Percentiles rank a stretch among this genome's conserved stretches.
Conservation (phyloP, 2,797 vertebrate genomes). For the Poecilia velifera region DNA sequence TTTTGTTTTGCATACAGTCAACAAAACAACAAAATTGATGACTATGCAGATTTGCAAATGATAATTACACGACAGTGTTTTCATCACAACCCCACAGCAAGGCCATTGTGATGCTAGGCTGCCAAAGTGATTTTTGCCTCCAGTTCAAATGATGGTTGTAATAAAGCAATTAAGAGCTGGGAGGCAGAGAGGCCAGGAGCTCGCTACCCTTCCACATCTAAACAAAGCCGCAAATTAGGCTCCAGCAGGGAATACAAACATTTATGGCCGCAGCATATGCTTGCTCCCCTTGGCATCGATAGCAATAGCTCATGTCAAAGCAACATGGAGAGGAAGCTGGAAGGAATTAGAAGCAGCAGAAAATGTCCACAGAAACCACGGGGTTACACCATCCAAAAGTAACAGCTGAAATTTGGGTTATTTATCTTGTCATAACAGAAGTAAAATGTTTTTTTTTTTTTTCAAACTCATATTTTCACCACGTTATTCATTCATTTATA, state of each 20-base stretch:
- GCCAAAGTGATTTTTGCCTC: conserved; percentile 52
- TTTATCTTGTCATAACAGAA: background rate
- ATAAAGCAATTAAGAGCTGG: conserved; percentile 79
- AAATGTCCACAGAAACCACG: background rate
- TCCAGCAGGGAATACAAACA: conserved; percentile 65
- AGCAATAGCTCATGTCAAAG: conserved; percentile 52
- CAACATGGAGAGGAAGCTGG: conserved; percentile 10
- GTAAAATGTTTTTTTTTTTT: background rate
- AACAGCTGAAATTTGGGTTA: background rate
- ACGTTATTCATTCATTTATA: background rate
- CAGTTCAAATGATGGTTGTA: conserved; percentile 77
- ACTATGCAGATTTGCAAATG: background rate
- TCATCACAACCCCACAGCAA: background rate
- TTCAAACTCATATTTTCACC: background rate
- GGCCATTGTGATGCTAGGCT: conserved; percentile 50
- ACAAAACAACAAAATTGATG: background rate
- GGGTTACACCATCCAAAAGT: background rate
- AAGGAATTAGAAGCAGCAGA: background rate
- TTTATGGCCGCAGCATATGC: conserved; percentile 56
- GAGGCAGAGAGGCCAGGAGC: conserved; percentile 56
- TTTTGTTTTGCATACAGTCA: background rate
- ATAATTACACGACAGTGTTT: background rate
- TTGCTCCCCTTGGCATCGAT: conserved; percentile 55
- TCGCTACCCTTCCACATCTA: conserved; percentile 59
- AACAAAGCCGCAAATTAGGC: conserved; percentile 72